Base-by-base conservation (phyloP, 1,140 invertebrate genomes). In the Lineus longissimus region DNA sequence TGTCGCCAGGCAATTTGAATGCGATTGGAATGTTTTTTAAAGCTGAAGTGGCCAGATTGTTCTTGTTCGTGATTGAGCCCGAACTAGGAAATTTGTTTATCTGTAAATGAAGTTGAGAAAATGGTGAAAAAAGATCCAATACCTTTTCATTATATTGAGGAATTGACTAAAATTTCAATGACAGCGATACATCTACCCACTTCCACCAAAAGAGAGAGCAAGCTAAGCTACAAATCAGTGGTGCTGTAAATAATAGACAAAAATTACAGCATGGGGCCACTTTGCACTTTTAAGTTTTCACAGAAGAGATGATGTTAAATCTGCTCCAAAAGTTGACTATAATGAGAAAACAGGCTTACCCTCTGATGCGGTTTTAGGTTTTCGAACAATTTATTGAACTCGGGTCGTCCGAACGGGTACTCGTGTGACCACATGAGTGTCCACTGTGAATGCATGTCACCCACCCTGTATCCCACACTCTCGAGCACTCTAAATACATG, bases 1-100 rank as follows among this genome's bases (percentile, higher is more conserved):
- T 89, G 55, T 94, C 86, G 58, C 86, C 80, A 0, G 95, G 95
- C 57, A 98, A 84, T 77, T 90, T 89, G 78, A 96, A 98, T 0
- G 95, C 92, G 70, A 84, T 85, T 0, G 94, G 95, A 63, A 97
- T 88, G 71, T 89, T 89, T 41, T 87, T 85, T 11, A 91, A 84
- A 11, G 86, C 74, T 0, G 90, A 88, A 0, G 89, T 92, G 0
- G 93, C 92, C 33, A 98, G 83, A 75, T 91, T 91, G 7, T 94
- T 92, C 85, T 98, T 98, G 73, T 94, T 96, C 0, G 94, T 97
- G 51, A 97, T 90, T 72, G 88, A 96, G 0, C 95, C 95, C 60
- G 91, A 92, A 0, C 94, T 95, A 2, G 95, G 95, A 75, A 96
- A 93, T 79, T 98, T 94, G 78, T 98, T 98, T 0, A 98, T 89